Conservation (phyloP, 1,140 invertebrate species). For the Eupristina koningsbergeri region DNA sequence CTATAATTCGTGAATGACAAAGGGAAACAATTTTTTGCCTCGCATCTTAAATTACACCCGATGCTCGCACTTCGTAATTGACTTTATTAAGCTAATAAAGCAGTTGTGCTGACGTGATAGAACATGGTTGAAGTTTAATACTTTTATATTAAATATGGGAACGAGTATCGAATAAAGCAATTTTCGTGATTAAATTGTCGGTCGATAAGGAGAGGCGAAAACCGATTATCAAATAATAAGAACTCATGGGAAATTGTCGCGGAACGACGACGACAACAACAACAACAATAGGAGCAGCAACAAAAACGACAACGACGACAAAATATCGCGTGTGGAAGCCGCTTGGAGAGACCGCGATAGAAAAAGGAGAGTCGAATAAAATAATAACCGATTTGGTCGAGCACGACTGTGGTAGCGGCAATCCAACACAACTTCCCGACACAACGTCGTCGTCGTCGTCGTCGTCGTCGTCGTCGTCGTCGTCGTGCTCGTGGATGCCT, state of each 20-base stretch:
- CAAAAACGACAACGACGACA: not conserved
- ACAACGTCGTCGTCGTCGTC: not conserved
- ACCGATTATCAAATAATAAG: not conserved
- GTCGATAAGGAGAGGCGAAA: not conserved
- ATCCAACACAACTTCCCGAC: too few species aligned
- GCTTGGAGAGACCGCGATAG: not conserved
- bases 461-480: not conserved
- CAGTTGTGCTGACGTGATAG: too few species aligned
- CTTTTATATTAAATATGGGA: too few species aligned
- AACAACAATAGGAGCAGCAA: too few species aligned
- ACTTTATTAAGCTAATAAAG: not conserved
- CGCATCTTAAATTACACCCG: not conserved
- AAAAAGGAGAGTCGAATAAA: not conserved
- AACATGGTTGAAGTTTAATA: too few species aligned
- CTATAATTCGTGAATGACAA: not conserved
- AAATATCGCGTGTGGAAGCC: not conserved
- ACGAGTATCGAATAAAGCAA: not conserved
- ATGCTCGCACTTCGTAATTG: not conserved
- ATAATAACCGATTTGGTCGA: not conserved
- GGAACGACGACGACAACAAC: too few species aligned
- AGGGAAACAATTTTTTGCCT: not conserved
- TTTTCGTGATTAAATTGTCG: not conserved
- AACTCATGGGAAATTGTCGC: too few species aligned
- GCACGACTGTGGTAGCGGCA: too few species aligned
- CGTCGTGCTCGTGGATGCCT: too few species aligned